Evolutionary conservation across 2,888 invertebrate species (phyloP).

Genomic region (Eurois occulta): DNA sequence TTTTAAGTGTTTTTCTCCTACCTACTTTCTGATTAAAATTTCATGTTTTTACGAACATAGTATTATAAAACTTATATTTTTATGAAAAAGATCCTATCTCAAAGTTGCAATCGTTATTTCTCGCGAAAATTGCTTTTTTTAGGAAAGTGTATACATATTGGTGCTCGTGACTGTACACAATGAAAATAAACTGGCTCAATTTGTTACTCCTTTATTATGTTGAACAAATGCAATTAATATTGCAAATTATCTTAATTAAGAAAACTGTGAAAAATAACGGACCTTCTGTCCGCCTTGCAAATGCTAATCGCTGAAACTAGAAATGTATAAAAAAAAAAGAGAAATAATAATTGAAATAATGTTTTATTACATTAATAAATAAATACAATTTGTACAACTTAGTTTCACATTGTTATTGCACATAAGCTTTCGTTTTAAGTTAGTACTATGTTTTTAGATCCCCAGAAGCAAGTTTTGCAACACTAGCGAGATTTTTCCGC

Average conservation of each 20-base stretch:
- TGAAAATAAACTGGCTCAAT: no score
- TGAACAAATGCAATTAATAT: background rate
- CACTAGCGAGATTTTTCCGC: background rate
- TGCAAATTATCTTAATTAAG: background rate
- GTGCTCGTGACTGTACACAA: no score
- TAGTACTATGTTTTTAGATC: slow-evolving; percentile 25
- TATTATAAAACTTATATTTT: no score
- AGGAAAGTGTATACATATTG: no score
- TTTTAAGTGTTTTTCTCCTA: no score
- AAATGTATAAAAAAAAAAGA: background rate
- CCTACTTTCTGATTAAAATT: no score
- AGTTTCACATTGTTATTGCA: slow-evolving; percentile 51
- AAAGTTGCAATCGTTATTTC: no score
- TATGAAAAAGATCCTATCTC: no score
- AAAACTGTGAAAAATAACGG: background rate
- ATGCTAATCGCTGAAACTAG: background rate
- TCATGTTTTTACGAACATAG: no score
- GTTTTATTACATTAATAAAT: slow-evolving; percentile 75
- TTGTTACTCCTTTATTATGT: no score
- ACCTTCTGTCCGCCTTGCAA: slow-evolving; percentile 10
- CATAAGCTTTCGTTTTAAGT: slow-evolving; percentile 38
- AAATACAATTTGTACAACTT: slow-evolving; percentile 79
- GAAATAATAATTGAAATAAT: slow-evolving; percentile 58
- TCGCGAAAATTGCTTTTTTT: no score
- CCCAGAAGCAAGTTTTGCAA: background rate